Conservation (phyloP, 1,140 invertebrate genomes). For the Odontomachus brunneus region DNA sequence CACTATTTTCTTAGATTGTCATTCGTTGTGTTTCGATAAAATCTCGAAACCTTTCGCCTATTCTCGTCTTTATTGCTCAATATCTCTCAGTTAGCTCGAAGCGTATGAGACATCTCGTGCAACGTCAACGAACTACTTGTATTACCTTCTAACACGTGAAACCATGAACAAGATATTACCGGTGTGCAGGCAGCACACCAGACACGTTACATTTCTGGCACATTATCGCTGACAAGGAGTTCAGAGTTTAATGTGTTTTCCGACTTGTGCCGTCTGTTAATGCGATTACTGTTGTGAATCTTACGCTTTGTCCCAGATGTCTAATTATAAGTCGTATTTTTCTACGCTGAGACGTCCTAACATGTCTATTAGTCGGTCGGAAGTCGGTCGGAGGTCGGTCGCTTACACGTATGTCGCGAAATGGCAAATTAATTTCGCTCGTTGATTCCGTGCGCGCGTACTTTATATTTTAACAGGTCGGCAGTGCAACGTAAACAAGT, state of each 20-base stretch:
- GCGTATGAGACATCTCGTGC: slow-evolving; percentile 19
- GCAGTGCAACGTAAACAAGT: slow-evolving; percentile 44
- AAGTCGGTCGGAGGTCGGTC: background rate
- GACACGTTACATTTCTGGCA: slow-evolving; percentile 57
- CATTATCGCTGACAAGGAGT: slow-evolving; percentile 57
- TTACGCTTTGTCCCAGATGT: slow-evolving; percentile 1
- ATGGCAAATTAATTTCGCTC: slow-evolving; percentile 39
- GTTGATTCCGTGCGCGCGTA: slow-evolving; percentile 9
- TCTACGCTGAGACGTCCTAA: slow-evolving; percentile 23
- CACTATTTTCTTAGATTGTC: background rate
- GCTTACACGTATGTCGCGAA: slow-evolving; percentile 9
- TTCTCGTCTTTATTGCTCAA: background rate
- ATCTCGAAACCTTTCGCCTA: background rate
- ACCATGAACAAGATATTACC: slow-evolving; percentile 56
- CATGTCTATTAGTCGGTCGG: slow-evolving; percentile 7
- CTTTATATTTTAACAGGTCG: slow-evolving; percentile 40
- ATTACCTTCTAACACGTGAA: slow-evolving; percentile 44
- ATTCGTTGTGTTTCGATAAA: background rate
- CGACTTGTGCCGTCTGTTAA: slow-evolving; percentile 37
- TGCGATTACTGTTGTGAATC: slow-evolving; percentile 31
- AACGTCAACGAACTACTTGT: slow-evolving; percentile 32
- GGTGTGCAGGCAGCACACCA: slow-evolving; percentile 38
- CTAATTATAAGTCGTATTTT: slow-evolving; percentile 51
- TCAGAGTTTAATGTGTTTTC: slow-evolving; percentile 57
- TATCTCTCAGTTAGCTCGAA: background rate